A percentile compares a stretch with the other conserved stretches of the same genome.
phyloP scores from a whole-genome alignment of 2,113 vertebrate species.

The Crotalus horridus region DNA sequence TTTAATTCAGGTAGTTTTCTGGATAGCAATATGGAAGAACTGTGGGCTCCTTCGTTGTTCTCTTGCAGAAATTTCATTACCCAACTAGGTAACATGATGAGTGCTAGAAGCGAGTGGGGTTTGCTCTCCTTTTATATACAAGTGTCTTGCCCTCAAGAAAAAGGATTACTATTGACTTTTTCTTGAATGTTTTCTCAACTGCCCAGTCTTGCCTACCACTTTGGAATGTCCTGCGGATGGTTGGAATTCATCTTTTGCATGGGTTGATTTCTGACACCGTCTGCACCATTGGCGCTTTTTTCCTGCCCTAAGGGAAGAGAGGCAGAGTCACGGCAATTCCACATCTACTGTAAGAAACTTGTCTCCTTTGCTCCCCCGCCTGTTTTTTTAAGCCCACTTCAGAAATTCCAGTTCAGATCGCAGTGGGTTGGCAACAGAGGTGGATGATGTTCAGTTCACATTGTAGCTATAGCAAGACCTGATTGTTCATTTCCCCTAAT shows the following conservation, averaged over 20 bases:
- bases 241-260: not conserved
- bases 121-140: not conserved
- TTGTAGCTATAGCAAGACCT: not conserved
- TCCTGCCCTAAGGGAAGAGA: not conserved
- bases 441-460: not conserved
- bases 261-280: not conserved
- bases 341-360: not conserved
- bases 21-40: not conserved
- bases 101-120: not conserved
- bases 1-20: not conserved
- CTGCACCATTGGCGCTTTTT: not conserved
- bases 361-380: not conserved
- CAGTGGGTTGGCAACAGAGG: not conserved
- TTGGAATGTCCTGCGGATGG: not conserved
- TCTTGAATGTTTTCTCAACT: not conserved
- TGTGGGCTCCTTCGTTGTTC: not conserved
- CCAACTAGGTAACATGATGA: not conserved
- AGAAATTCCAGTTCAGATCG: not conserved
- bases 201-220: not conserved
- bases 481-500: not conserved
- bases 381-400: not conserved
- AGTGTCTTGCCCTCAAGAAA: not conserved
- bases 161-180: not conserved
- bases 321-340: not conserved
- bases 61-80: not conserved